These are phyloP conservation scores for Alethe diademata DNA, from an alignment of 2,113 vertebrate species.

Conservation along the genomic window DNA sequence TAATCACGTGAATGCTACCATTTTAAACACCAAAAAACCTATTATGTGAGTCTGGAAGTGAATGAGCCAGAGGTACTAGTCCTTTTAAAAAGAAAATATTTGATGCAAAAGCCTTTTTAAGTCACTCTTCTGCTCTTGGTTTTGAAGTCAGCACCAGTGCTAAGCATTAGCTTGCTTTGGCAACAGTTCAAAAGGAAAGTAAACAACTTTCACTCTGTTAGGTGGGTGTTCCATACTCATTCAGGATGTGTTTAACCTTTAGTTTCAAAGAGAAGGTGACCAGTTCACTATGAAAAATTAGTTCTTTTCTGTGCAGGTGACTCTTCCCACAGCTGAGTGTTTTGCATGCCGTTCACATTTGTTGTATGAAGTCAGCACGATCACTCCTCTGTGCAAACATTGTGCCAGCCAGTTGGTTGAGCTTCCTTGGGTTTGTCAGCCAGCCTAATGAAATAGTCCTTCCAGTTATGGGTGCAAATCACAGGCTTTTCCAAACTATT, in stretches of 20 bases:
- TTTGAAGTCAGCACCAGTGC: background rate
- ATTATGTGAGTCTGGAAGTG: background rate
- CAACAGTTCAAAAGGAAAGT: background rate
- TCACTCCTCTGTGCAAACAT: background rate
- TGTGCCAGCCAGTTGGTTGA: background rate
- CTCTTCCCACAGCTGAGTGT: background rate
- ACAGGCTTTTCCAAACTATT: background rate
- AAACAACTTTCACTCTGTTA: background rate
- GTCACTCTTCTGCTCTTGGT: background rate
- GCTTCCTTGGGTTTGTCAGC: background rate
- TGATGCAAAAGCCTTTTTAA: background rate
- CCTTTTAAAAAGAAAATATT: background rate
- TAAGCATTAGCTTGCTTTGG: background rate
- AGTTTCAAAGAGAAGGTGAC: background rate
- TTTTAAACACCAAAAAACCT: background rate
- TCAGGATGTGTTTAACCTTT: background rate
- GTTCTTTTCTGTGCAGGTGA: background rate
- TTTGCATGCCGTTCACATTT: background rate
- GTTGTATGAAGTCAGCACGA: fast-evolving
- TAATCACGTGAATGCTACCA: background rate
- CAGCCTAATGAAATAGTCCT: background rate
- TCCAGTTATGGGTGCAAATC: background rate
- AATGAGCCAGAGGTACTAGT: background rate
- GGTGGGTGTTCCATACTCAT: background rate
- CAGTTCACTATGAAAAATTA: background rate